Conservation (phyloP, 2,797 vertebrate genomes). For the Melanogrammus aeglefinus region DNA sequence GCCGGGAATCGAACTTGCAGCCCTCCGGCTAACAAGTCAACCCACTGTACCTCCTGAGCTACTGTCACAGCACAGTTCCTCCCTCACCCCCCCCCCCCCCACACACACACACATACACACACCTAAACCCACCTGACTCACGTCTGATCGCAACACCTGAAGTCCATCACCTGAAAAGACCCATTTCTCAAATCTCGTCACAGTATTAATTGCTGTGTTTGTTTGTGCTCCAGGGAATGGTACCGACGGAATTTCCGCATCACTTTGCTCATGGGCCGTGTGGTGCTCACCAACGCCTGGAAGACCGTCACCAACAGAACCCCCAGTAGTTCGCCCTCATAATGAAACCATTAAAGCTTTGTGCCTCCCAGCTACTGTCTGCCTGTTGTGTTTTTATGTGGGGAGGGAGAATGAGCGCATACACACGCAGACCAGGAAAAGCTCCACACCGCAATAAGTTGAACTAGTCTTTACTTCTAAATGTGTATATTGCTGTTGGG, state of each 20-base stretch:
- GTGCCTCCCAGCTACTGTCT: no score
- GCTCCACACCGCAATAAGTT: neutral
- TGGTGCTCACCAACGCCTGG: constrained; percentile 76
- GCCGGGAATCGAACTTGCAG: no score
- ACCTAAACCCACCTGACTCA: no score
- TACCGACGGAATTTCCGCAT: constrained; percentile 91
- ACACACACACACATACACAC: no score
- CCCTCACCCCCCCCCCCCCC: no score
- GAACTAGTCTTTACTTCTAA: neutral
- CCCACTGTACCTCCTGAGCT: no score
- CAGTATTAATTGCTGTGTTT: neutral
- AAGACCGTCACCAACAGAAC: constrained; percentile 61
- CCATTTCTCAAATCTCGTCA: neutral
- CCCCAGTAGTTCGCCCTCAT: constrained; percentile 15
- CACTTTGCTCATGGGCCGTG: constrained; percentile 88
- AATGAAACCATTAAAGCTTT: constrained; percentile 28
- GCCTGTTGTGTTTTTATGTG: neutral
- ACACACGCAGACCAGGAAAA: neutral
- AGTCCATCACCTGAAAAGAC: neutral
- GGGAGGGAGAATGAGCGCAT: neutral
- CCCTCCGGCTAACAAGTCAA: no score
- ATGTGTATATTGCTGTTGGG: neutral
- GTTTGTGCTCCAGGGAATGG: constrained; percentile 81
- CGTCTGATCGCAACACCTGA: no score
- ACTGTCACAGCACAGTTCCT: no score